phyloP scores from a whole-genome alignment of 2,797 vertebrate species.

The Chiloscyllium punctatum region DNA sequence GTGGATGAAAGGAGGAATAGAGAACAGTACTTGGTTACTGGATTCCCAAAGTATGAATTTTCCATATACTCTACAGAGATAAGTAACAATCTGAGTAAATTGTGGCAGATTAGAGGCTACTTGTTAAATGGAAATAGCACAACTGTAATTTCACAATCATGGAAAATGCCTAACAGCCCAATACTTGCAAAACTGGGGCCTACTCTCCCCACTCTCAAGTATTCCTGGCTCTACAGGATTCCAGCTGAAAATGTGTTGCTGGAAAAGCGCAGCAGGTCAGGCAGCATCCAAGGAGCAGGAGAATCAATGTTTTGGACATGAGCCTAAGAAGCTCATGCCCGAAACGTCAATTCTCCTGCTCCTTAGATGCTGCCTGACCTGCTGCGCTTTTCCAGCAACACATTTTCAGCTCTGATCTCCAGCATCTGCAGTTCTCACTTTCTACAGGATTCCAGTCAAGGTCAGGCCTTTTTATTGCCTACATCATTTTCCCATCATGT shows the following conservation, averaged over 20 bases:
- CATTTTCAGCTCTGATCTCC: too few species aligned
- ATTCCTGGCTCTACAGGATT: not conserved
- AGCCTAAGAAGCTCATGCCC: too few species aligned
- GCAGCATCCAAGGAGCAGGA: too few species aligned
- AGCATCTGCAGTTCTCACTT: too few species aligned
- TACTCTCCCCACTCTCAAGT: not conserved
- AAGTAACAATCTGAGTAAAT: too few species aligned
- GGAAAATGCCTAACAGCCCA: not conserved
- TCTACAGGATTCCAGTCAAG: not conserved
- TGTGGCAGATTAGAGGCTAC: not conserved
- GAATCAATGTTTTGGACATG: too few species aligned
- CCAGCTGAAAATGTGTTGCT: not conserved
- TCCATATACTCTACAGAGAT: not conserved
- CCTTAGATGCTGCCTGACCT: too few species aligned
- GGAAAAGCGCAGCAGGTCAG: too few species aligned
- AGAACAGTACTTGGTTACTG: slow-evolving; percentile 63
- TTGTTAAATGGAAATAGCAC: not conserved
- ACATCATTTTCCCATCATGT: too few species aligned
- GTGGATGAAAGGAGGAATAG: slow-evolving; percentile 49
- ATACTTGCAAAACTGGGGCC: not conserved
- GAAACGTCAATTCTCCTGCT: too few species aligned
- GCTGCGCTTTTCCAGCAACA: too few species aligned
- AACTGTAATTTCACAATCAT: not conserved
- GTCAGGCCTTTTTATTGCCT: not conserved
- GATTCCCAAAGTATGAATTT: not conserved